Base-by-base conservation (phyloP, 2,797 vertebrate species). In the Sebastes vulpes region DNA sequence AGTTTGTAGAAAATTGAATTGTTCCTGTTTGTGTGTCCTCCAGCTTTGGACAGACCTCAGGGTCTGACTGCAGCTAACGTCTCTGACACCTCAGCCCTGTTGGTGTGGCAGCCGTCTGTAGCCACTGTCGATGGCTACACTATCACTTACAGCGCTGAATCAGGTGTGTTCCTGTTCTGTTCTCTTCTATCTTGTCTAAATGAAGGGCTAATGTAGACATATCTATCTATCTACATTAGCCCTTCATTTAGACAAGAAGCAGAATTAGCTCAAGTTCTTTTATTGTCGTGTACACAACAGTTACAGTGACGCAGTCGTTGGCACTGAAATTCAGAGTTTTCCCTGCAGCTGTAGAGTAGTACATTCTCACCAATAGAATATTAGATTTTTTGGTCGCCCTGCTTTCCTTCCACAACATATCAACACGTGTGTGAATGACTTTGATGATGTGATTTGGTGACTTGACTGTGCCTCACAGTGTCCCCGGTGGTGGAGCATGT, bases 41-140 rank as follows among this genome's bases (percentile, higher is more conserved):
- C 91, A 99, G 98, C 91, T 79, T 84, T 99, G 93, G 98, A 99
- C 91, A 96, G 93, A 64, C 98, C 98, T 0, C 96, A 93, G 32
- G 95, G 96, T 42, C 92, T 99, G 31, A 91, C 93, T 1, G 96
- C 94, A 9, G 81, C 97, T 42, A 99, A 99, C 69, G 92, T 99
- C 82, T 99, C 97, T 0, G 98, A 99, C 54, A 96, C 95, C 0
- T 96, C 96, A 16, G 98, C 98, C 28, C 79, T 98, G 90, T 94
- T 98, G 79, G 91, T 95, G 67, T 99, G 98, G 98, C 97, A 98
- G 87, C 98, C 98, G 0, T 97, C 97, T 20, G 96, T 97, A 3
- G 97, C 98, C 52, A 91, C 96, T 0, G 97, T 98, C 12, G 98
- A 99, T 18, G 97, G 92, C 65, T 99, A 99, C 0, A 69, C 97